Conservation (phyloP, 2,888 invertebrate genomes). For the Ochropleura plecta region DNA sequence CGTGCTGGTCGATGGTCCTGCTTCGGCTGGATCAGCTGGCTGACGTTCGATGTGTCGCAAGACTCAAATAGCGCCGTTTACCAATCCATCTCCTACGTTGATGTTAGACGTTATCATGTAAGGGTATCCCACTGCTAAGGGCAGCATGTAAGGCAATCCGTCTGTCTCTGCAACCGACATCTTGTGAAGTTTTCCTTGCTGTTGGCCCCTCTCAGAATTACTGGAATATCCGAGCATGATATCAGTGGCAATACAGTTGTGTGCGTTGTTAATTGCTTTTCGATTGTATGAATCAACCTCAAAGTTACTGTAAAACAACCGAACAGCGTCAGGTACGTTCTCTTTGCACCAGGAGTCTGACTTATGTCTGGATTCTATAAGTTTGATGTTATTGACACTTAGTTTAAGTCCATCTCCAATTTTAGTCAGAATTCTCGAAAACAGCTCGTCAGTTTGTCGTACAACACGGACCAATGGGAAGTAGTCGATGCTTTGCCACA, state of each 20-base stretch:
- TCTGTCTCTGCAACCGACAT: constrained; percentile 8
- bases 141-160: constrained; percentile 5
- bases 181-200: constrained; percentile 6
- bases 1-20: too few species aligned
- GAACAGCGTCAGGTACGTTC: too few species aligned
- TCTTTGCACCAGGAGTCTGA: too few species aligned
- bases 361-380: too few species aligned
- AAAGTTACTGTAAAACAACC: too few species aligned
- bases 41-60: constrained; percentile 11
- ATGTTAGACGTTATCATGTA: too few species aligned
- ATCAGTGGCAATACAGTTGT: constrained; percentile 5
- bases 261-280: constrained; percentile 1
- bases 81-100: neutral
- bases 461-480: neutral
- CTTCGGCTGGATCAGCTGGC: neutral
- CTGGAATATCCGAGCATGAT: constrained; percentile 5
- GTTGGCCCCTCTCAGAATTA: neutral
- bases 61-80: constrained; percentile 7
- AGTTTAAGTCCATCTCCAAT: too few species aligned
- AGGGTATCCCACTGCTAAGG: neutral
- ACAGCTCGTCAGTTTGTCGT: too few species aligned
- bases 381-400: too few species aligned
- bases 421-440: too few species aligned
- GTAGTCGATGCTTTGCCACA: constrained; percentile 4
- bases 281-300: neutral